Evolutionary conservation across 2,113 vertebrate genomes (phyloP), one percentile per base, ranked within the genome.

Genomic region (Dipodomys stephensi): DNA sequence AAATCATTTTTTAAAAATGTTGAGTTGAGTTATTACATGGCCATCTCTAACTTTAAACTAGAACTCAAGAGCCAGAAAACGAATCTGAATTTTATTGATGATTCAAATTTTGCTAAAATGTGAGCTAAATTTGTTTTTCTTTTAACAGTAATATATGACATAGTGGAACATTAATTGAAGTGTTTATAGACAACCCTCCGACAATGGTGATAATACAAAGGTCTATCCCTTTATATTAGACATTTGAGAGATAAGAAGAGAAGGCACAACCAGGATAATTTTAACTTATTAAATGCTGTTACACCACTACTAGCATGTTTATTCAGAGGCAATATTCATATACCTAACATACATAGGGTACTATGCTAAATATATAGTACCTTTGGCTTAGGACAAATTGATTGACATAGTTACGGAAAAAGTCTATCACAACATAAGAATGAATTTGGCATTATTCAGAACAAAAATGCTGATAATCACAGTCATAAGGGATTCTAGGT

Each of bases 401-500:
- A 22, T 53, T 87, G 44, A 84, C 23, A 74, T 65, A 83, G 35
- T 92, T 27, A 80, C 23, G 80, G 83, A 85, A 92, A 93, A 68
- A 62, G 22, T 57, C 53, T 16, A 53, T 13, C 15, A 57, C 4
- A 13, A 57, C 15, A 57, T 11, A 57, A 57, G 16, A 78, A 32
- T 60, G 22, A 93, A 92, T 64, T 46, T 92, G 30, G 18, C 62
- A 23, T 95, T 91, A 94, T 97, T 95, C 96, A 87, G 39, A 95
- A 18, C 57, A 76, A 92, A 60, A 27, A 2, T 87, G 60, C 90
- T 93, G 9, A 84, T 94, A 15, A 92, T 80, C 90, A 91, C 53
- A 94, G 53, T 91, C 71, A 73, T 62, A 89, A 96, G 87, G 49
- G 4, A 95, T 93, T 97, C 87, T 85, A 1, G 39, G 7, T 49